A percentile compares a stretch with the other conserved stretches of the same genome.
Evolutionary conservation across 2,888 invertebrate species (phyloP).

Genomic region (Amiota communis): DNA sequence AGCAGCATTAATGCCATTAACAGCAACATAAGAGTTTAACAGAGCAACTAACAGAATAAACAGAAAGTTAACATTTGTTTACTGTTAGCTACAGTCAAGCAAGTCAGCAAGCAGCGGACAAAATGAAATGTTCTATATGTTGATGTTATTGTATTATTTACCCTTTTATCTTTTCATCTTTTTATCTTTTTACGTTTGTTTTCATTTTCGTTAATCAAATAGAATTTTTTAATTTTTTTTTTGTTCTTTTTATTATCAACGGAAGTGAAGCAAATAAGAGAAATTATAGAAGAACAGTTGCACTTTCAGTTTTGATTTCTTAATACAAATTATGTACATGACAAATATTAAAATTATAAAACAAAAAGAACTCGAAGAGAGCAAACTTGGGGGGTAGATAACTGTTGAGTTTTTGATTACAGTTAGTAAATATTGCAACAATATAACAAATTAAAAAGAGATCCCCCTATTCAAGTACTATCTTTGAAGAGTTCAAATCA

Average conservation of each 20-base stretch:
- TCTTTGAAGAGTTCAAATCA: too few species aligned
- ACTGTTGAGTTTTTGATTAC: not conserved
- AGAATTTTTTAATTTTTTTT: not conserved
- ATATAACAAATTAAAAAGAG: not conserved
- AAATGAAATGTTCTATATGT: not conserved
- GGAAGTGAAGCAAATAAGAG: too few species aligned
- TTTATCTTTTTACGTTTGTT: not conserved
- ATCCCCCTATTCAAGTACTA: too few species aligned
- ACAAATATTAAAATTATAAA: too few species aligned
- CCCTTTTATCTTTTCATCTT: not conserved
- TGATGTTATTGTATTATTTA: not conserved
- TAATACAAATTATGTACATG: too few species aligned
- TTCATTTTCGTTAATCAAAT: not conserved
- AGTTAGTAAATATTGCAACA: not conserved
- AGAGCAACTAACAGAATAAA: not conserved
- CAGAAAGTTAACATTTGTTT: too few species aligned
- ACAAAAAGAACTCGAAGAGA: too few species aligned
- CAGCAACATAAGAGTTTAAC: constrained; percentile 22
- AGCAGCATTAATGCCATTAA: constrained; percentile 11
- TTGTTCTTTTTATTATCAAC: not conserved
- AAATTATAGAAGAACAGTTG: too few species aligned
- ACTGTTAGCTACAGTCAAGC: not conserved
- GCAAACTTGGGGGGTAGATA: too few species aligned
- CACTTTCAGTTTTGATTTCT: too few species aligned
- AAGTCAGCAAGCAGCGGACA: not conserved